Evolutionary conservation across 2,888 invertebrate genomes (phyloP).

Genomic region (Parnassius mnemosyne): DNA sequence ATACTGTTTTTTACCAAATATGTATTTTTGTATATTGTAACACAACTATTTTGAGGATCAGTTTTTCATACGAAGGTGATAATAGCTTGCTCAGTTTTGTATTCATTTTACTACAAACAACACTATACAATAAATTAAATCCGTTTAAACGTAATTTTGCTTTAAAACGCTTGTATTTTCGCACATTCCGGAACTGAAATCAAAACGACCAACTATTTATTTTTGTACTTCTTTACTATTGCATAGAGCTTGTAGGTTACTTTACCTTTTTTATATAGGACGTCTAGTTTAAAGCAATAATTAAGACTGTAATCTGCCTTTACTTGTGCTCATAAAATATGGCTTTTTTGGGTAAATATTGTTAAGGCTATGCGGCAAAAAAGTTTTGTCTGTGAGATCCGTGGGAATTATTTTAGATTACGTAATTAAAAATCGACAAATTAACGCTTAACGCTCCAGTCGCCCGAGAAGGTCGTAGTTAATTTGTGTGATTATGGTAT

Average conservation of each 20-base stretch:
- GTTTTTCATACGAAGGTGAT: slow-evolving; percentile 15
- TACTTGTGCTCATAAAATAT: slow-evolving; percentile 3
- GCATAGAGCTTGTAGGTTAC: slow-evolving; percentile 26
- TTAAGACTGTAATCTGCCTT: slow-evolving; percentile 24
- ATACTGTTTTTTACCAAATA: slow-evolving; percentile 21
- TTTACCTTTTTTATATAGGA: slow-evolving; percentile 25
- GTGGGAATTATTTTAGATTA: slow-evolving; percentile 14
- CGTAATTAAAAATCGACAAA: background rate
- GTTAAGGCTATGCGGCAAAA: background rate
- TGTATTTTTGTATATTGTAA: slow-evolving; percentile 25
- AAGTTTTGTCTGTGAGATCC: slow-evolving; percentile 8
- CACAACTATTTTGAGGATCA: slow-evolving; percentile 22
- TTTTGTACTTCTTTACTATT: slow-evolving; percentile 33
- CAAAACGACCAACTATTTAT: slow-evolving; percentile 37
- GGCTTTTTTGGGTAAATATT: background rate
- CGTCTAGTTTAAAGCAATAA: slow-evolving; percentile 21
- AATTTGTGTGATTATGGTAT: background rate
- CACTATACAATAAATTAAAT: background rate
- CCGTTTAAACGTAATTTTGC: slow-evolving; percentile 4
- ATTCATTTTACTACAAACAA: slow-evolving; percentile 1
- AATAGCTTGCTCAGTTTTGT: slow-evolving; percentile 11
- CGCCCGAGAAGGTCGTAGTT: slow-evolving; percentile 9
- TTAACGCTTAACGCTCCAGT: background rate
- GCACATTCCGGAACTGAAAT: slow-evolving; percentile 22
- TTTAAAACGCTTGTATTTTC: slow-evolving; percentile 2